Percentiles rank a stretch among this genome's conserved stretches.
phyloP scores from a whole-genome alignment of 2,888 invertebrate species.

The Microdon myrmicae region DNA sequence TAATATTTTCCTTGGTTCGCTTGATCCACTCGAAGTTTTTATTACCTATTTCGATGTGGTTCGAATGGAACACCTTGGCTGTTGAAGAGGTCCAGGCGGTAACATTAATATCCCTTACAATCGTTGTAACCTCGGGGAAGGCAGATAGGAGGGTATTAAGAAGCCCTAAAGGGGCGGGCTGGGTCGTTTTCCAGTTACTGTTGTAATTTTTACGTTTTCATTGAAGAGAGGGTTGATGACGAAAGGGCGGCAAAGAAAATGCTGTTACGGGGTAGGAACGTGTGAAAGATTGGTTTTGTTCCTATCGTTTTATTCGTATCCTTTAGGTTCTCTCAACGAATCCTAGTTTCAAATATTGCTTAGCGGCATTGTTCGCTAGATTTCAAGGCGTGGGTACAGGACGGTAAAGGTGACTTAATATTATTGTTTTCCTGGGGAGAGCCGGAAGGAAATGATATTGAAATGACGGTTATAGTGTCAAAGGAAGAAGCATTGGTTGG shows the following conservation, averaged over 20 bases:
- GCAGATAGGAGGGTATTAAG: too few relatives aligned
- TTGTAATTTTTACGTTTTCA: neutral
- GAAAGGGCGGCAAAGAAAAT: too few relatives aligned
- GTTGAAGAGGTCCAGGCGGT: conserved; percentile 20
- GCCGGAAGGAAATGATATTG: too few relatives aligned
- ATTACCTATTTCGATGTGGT: conserved; percentile 33
- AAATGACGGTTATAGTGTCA: neutral
- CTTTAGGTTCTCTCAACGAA: conserved; percentile 14
- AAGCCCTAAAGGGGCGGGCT: conserved; percentile 10
- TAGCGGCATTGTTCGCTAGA: conserved; percentile 34
- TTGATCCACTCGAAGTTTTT: conserved; percentile 35
- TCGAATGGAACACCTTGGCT: conserved; percentile 35
- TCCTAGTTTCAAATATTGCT: conserved; percentile 43
- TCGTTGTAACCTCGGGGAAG: neutral
- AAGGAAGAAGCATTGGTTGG: neutral
- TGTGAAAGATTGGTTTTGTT: too few relatives aligned
- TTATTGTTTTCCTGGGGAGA: too few relatives aligned
- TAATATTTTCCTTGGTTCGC: conserved; percentile 46
- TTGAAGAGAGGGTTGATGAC: too few relatives aligned
- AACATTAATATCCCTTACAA: conserved; percentile 14
- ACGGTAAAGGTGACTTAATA: too few relatives aligned
- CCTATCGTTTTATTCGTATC: conserved; percentile 5
- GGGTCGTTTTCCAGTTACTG: conserved; percentile 12
- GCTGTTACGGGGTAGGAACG: too few relatives aligned
- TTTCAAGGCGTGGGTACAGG: conserved; percentile 8